Conservation (phyloP, 2,888 invertebrate genomes). For the Cryptops parisi region DNA sequence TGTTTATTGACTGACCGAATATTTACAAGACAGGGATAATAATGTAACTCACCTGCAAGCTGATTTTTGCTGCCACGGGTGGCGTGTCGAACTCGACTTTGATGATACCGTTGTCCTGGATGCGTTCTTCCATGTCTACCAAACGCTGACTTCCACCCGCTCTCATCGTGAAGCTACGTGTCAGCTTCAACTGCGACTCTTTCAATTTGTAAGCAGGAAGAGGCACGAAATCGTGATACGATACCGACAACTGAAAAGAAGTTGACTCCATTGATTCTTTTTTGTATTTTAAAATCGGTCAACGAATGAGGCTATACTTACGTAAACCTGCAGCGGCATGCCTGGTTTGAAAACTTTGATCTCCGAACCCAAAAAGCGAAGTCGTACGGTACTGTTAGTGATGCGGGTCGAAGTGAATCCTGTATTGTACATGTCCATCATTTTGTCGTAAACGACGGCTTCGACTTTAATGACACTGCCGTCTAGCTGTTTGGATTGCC, state of each 20-base stretch:
- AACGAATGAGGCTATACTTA: slow-evolving; percentile 3
- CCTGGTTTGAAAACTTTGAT: slow-evolving; percentile 17
- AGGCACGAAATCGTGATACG: slow-evolving; percentile 79
- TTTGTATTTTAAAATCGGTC: background rate
- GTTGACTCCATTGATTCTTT: background rate
- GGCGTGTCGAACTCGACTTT: slow-evolving; percentile 21
- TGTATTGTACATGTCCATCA: slow-evolving; percentile 14
- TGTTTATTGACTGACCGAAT: no score
- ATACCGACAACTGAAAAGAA: slow-evolving; percentile 54
- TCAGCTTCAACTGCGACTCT: slow-evolving; percentile 7
- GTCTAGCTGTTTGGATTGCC: slow-evolving; percentile 11
- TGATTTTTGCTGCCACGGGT: slow-evolving; percentile 6
- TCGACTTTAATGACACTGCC: slow-evolving; percentile 15
- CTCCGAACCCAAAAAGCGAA: slow-evolving; percentile 15
- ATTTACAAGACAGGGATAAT: no score
- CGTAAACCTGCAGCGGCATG: slow-evolving; percentile 16
- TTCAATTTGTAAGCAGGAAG: slow-evolving; percentile 47
- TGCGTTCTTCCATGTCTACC: background rate
- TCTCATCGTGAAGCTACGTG: slow-evolving; percentile 1
- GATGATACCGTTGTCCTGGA: slow-evolving; percentile 23
- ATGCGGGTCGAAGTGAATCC: slow-evolving; percentile 15
- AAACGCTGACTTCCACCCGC: background rate
- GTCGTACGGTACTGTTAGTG: slow-evolving; percentile 10
- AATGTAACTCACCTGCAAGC: slow-evolving; percentile 18
- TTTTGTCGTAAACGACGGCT: slow-evolving; percentile 15